phyloP scores from a whole-genome alignment of 2,888 invertebrate species.

The Halocaridina rubra region DNA sequence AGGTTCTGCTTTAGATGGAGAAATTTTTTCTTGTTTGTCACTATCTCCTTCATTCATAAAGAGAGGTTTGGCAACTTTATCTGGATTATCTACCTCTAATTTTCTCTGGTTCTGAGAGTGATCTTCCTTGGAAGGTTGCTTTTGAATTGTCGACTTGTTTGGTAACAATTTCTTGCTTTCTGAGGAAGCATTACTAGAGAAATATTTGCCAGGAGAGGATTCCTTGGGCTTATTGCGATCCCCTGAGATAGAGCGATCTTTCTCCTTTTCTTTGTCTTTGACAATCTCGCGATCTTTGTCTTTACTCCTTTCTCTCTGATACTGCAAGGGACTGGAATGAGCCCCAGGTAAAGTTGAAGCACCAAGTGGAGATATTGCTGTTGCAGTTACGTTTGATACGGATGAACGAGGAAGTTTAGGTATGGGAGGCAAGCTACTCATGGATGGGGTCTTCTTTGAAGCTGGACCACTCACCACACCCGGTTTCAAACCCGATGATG shows the following conservation, averaged over 20 bases:
- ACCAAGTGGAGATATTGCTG: constrained; percentile 60
- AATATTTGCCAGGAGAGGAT: constrained; percentile 34
- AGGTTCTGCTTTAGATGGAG: constrained; percentile 40
- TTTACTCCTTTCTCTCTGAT: constrained; percentile 52
- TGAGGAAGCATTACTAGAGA: constrained; percentile 18
- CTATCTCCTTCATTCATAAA: constrained; percentile 2
- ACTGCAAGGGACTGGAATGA: constrained; percentile 53
- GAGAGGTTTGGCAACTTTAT: constrained; percentile 17
- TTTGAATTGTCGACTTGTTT: constrained; percentile 17
- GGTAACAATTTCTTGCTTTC: constrained; percentile 42
- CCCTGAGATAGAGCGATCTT: constrained; percentile 38
- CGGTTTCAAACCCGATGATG: constrained; percentile 77
- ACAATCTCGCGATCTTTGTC: not conserved
- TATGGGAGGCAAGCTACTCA: constrained; percentile 59
- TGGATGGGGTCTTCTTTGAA: constrained; percentile 73
- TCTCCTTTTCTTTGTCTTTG: constrained; percentile 46
- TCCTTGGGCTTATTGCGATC: constrained; percentile 52
- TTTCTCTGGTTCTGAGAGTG: constrained; percentile 43
- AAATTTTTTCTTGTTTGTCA: constrained; percentile 34
- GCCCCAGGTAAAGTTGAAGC: constrained; percentile 39
- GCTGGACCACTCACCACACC: constrained; percentile 89
- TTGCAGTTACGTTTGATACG: constrained; percentile 45
- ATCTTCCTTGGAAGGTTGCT: constrained; percentile 42
- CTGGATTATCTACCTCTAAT: constrained; percentile 27
- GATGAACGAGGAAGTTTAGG: constrained; percentile 56